Percentiles rank a stretch among this genome's conserved stretches.
These are phyloP conservation scores for Tipula confusa DNA, from an alignment of 2,888 invertebrate species.

Conservation along the genomic window DNA sequence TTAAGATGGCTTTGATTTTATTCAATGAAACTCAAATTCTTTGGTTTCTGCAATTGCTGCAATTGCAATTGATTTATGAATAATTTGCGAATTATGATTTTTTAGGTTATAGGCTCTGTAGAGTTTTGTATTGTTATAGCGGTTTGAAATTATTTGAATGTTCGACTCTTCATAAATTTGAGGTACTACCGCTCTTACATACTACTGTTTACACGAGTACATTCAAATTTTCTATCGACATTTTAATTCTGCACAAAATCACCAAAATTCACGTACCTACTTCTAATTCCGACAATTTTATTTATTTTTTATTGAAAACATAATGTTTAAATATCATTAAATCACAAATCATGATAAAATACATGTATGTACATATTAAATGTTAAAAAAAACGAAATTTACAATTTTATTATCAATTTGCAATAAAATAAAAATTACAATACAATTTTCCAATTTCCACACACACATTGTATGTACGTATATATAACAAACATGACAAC, in stretches of 20 bases:
- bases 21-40: too few species aligned
- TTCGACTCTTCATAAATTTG: too few species aligned
- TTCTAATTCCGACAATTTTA: not conserved
- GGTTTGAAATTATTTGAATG: too few species aligned
- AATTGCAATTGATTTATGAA: too few species aligned
- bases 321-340: not conserved
- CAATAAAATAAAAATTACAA: conserved; percentile 7
- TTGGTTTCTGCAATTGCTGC: too few species aligned
- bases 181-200: too few species aligned
- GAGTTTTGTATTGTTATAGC: too few species aligned
- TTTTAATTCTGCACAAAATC: not conserved
- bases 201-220: not conserved
- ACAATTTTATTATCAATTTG: not conserved
- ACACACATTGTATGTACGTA: not conserved
- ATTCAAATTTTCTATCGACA: not conserved
- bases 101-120: too few species aligned
- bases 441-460: conserved; percentile 7
- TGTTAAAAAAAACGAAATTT: not conserved
- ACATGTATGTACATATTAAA: too few species aligned
- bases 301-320: not conserved
- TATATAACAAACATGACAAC: not conserved
- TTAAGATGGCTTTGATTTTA: too few species aligned
- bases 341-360: conserved; percentile 14
- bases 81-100: too few species aligned
- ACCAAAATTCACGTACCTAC: not conserved